phyloP scores from a whole-genome alignment of 2,888 invertebrate species.

The Drosophila neonasuta region DNA sequence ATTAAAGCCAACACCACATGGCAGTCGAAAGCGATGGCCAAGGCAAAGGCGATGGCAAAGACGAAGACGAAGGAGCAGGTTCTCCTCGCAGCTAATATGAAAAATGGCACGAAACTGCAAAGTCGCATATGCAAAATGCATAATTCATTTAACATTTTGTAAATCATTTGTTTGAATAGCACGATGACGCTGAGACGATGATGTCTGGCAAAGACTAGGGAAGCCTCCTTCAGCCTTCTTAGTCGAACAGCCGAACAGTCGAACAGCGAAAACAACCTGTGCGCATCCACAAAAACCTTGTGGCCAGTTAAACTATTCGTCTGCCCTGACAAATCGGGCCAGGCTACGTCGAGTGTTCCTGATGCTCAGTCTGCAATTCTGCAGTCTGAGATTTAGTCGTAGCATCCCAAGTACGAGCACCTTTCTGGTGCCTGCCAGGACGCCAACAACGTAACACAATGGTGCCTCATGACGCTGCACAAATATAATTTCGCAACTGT shows the following conservation, averaged over 20 bases:
- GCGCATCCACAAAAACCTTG: slow-evolving; percentile 27
- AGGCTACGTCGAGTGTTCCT: slow-evolving; percentile 29
- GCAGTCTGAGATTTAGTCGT: slow-evolving; percentile 7
- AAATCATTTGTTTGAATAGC: slow-evolving; percentile 79
- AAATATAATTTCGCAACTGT: slow-evolving; percentile 81
- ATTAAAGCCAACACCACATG: slow-evolving; percentile 73
- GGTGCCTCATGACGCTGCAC: slow-evolving; percentile 70
- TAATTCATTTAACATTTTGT: slow-evolving; percentile 80
- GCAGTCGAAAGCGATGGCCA: slow-evolving; percentile 36
- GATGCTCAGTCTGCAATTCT: slow-evolving; percentile 17
- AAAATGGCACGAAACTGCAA: slow-evolving; percentile 61
- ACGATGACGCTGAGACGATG: slow-evolving; percentile 72
- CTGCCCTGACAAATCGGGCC: slow-evolving; percentile 78
- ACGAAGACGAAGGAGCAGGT: slow-evolving; percentile 24
- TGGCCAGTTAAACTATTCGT: slow-evolving; percentile 76
- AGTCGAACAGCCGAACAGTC: too few relatives aligned
- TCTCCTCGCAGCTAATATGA: slow-evolving; percentile 51
- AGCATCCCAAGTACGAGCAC: slow-evolving; percentile 13
- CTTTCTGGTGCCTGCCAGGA: slow-evolving; percentile 28
- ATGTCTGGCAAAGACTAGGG: slow-evolving; percentile 54
- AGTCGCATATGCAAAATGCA: slow-evolving; percentile 74
- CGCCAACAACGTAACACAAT: slow-evolving; percentile 59
- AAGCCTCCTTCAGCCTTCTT: slow-evolving; percentile 25
- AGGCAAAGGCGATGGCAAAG: slow-evolving; percentile 22
- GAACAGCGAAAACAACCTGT: slow-evolving; percentile 63